Percentiles rank a stretch among this genome's conserved stretches.
phyloP scores from a whole-genome alignment of 1,140 invertebrate species.

The Paracyclopina nana region DNA sequence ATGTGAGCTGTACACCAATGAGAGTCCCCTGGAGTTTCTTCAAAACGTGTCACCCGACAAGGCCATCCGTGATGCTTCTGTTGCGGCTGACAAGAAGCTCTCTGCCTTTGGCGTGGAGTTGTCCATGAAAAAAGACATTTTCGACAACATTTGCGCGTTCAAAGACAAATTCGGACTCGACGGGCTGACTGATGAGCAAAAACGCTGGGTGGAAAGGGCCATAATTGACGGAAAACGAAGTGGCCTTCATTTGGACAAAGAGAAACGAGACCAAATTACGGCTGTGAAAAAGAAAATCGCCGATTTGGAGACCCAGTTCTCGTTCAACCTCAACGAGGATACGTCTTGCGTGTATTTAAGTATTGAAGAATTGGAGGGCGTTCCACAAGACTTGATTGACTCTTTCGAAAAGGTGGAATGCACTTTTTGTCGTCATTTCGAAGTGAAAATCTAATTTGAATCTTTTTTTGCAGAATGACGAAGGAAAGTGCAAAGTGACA shows the following conservation, averaged over 20 bases:
- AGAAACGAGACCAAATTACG: slow-evolving; percentile 23
- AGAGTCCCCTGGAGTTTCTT: slow-evolving; percentile 29
- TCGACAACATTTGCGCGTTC: slow-evolving; percentile 29
- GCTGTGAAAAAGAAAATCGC: slow-evolving; percentile 31
- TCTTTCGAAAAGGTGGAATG: slow-evolving; percentile 28
- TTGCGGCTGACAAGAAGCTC: slow-evolving; percentile 29
- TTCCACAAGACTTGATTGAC: slow-evolving; percentile 29
- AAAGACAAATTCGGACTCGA: slow-evolving; percentile 23
- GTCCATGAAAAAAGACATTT: slow-evolving; percentile 35
- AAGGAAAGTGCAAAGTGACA: slow-evolving; percentile 29
- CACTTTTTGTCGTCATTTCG: too few relatives aligned
- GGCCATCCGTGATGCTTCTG: slow-evolving; percentile 29
- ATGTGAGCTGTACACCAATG: slow-evolving; percentile 25
- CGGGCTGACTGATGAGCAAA: slow-evolving; percentile 25
- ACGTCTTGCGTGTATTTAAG: slow-evolving; percentile 31
- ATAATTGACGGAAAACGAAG: slow-evolving; percentile 31
- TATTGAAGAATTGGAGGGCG: slow-evolving; percentile 29
- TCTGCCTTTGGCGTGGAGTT: slow-evolving; percentile 33
- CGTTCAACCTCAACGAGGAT: slow-evolving; percentile 33
- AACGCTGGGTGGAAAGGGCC: slow-evolving; percentile 29
- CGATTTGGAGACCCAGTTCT: slow-evolving; percentile 32
- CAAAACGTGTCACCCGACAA: slow-evolving; percentile 31
- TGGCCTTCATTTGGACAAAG: slow-evolving; percentile 24
- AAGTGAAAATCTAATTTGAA: not conserved
- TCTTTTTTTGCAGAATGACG: slow-evolving; percentile 24